Evolutionary conservation across 2,888 invertebrate genomes (phyloP), one percentile per base, ranked within the genome.

Genomic region (Hyppa rectilinea): DNA sequence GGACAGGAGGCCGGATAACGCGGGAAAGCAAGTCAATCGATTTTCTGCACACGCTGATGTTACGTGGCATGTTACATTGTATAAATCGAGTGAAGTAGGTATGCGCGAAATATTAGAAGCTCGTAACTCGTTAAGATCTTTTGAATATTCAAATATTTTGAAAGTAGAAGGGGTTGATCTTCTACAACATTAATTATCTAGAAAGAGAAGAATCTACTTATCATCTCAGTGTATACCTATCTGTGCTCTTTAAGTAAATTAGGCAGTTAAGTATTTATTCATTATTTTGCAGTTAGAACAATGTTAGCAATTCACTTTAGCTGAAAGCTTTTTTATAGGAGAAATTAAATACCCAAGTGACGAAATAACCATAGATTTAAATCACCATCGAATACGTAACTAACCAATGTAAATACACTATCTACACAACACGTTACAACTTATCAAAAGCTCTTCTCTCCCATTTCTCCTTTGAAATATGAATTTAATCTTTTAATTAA

Each of bases 401-500:
- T n/a, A 71, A 26, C 12, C 2, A 43, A 59, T 38, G 31, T 55
- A 59, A 47, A 64, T 68, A 62, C 2, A 36, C 10, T 26, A 74
- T 31, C 49, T 50, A 36, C 12, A 56, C 29, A 43, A n/a, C 10
- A 49, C 23, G 56, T 71, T 31, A 78, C 17, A 59, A 64, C 56
- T 47, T 61, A 64, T 64, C 36, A 52, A 55, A 68, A 10, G 26
- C 10, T 36, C 63, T 64, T 58, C 63, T 63, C 31, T 36, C 67
- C 36, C 17, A 70, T 59, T 70, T 62, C 40, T 68, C 31, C 47
- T 53, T 62, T 67, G 38, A 78, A 80, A 78, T 71, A 74, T 82
- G 64, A 59, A 74, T 67, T 69, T 72, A 73, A 80, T 80, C 68
- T 82, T 80, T 69, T 78, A 71, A 78, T 78, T 80, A 71, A 69